Evolutionary conservation across 2,113 vertebrate genomes (phyloP), one percentile per base, ranked within the genome.

Genomic region (Poeciliopsis occidentalis): DNA sequence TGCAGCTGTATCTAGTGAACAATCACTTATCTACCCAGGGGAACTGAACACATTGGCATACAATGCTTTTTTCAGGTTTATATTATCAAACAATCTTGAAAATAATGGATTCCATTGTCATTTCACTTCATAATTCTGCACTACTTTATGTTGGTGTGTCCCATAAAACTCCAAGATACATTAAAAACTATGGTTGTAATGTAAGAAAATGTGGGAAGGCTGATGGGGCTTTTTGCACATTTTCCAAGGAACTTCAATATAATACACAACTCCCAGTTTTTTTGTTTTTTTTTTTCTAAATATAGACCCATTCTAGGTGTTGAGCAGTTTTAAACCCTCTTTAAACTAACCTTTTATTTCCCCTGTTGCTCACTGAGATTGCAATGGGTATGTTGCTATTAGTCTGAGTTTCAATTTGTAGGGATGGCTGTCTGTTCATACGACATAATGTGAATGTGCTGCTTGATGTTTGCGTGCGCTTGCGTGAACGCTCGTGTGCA

Each of bases 341-440:
- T 91, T 90, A 91, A 92, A 93, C 85, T 72, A 62, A 88, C 71
- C 71, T 81, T 90, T 93, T 91, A 93, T 93, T 93, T 93, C 92
- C 92, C 91, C 65, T 88, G 92, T 89, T 88, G 89, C 86, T 90
- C 83, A 69, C 71, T 81, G 78, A 67, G 71, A 64, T 81, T 85
- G 80, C n/a, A n/a, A 39, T 62, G 31, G 68, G 69, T 61, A 66
- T 31, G 69, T 62, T 26, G 32, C 69, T 66, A 12, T 66, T 62
- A 30, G 80, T 68, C 78, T 65, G 66, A 44, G 69, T 57, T 64
- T 44, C 64, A 67, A 63, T 69, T 37, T 77, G 73, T 75, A 63
- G 65, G 30, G 27, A 60, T 12, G 71, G 62, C 30, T 69, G 69
- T 64, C 68, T 73, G 68, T 44, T 65, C 64, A 54, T 64, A 31